phyloP scores from a whole-genome alignment of 2,888 invertebrate species.

The Vanessa cardui region DNA sequence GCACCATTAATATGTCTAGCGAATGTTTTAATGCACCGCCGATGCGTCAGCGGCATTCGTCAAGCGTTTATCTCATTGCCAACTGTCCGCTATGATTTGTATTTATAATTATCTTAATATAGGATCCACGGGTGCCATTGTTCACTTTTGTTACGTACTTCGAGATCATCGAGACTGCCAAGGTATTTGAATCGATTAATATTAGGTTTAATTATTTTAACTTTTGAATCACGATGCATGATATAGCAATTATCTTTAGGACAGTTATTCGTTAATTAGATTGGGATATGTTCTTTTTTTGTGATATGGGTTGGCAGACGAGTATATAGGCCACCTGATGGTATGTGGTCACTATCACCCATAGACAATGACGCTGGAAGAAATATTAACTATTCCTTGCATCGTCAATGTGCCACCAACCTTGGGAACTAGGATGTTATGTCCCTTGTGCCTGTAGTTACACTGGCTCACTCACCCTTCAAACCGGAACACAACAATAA shows the following conservation, averaged over 20 bases:
- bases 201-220: neutral
- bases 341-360: too few species aligned
- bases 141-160: conserved; percentile 22
- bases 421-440: too few species aligned
- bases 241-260: neutral
- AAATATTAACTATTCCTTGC: too few species aligned
- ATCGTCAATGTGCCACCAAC: too few species aligned
- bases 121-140: conserved; percentile 20
- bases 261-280: neutral
- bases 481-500: too few species aligned
- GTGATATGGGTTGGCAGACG: too few species aligned
- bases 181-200: conserved; percentile 24
- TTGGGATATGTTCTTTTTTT: too few species aligned
- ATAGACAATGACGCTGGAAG: too few species aligned
- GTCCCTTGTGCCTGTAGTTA: too few species aligned
- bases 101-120: conserved; percentile 32
- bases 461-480: too few species aligned
- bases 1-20: conserved; percentile 4
- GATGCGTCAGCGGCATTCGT: conserved; percentile 33
- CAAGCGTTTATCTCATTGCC: conserved; percentile 30
- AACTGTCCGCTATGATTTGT: conserved; percentile 31
- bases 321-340: too few species aligned
- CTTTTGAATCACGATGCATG: neutral
- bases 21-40: conserved; percentile 24
- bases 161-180: conserved; percentile 23